Evolutionary conservation across 2,888 invertebrate genomes (phyloP).

Genomic region (Himalopsyche kuldschensis): DNA sequence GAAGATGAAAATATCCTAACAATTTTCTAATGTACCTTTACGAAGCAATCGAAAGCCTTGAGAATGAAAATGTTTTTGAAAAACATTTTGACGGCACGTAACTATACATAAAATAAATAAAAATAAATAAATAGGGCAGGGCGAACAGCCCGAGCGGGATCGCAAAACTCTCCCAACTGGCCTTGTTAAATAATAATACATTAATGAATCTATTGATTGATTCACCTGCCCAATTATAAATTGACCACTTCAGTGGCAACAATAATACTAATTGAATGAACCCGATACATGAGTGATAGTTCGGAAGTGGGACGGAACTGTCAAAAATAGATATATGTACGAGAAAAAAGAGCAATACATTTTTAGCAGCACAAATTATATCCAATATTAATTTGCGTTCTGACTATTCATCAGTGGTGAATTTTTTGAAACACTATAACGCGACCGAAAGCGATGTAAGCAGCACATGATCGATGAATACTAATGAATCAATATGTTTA

Average conservation of each 20-base stretch:
- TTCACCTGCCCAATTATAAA: background rate
- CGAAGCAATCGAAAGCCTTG: conserved; percentile 1
- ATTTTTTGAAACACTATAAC: too few species aligned
- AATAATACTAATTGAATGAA: background rate
- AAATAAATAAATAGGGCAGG: background rate
- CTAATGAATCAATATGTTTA: too few species aligned
- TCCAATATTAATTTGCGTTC: too few species aligned
- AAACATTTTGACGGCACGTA: conserved; percentile 13
- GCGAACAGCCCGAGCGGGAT: background rate
- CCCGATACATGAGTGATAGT: background rate
- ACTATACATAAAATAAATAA: background rate
- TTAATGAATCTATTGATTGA: background rate
- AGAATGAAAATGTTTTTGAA: conserved; percentile 8
- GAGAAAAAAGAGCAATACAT: too few species aligned
- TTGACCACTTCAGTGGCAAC: background rate
- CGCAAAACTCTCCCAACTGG: background rate
- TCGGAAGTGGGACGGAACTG: background rate
- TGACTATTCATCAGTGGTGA: too few species aligned
- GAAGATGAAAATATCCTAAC: too few species aligned
- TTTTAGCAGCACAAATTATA: too few species aligned
- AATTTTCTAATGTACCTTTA: background rate
- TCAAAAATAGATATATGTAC: background rate
- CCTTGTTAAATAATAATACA: background rate
- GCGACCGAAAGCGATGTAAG: too few species aligned
- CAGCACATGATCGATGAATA: too few species aligned